A percentile compares a stretch with the other conserved stretches of the same genome.
Evolutionary conservation across 2,113 vertebrate species (phyloP).

Genomic region (Erinaceus europaeus): DNA sequence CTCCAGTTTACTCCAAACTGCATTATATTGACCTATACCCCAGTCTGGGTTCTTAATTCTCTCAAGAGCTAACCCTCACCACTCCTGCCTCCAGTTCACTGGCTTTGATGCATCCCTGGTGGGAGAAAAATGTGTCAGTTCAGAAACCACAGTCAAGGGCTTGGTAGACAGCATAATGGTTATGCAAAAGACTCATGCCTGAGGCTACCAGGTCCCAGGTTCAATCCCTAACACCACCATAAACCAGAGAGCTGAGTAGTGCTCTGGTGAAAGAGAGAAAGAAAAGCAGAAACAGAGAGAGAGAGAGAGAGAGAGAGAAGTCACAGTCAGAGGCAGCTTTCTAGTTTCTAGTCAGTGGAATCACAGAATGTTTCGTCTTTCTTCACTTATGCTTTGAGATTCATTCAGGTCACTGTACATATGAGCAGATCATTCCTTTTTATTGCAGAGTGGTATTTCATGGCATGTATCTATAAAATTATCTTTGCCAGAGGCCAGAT

Average conservation of each 20-base stretch:
- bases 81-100: neutral
- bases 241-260: no score
- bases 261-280: no score
- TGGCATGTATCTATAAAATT: no score
- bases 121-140: neutral
- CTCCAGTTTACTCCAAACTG: neutral
- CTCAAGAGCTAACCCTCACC: neutral
- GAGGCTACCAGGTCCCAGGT: no score
- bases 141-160: neutral
- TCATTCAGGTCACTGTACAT: neutral
- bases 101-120: neutral
- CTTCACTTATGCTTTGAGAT: slow-evolving; percentile 12
- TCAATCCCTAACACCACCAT: no score
- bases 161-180: no score
- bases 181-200: no score
- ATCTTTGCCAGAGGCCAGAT: no score
- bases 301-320: no score
- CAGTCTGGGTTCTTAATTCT: neutral
- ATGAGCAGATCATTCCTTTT: no score
- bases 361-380: neutral
- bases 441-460: no score
- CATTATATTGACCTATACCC: neutral
- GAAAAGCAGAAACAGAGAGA: no score
- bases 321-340: neutral
- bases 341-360: neutral